Percentiles rank a stretch among this genome's conserved stretches.
These are phyloP conservation scores for Pangasius mekongensis DNA, from an alignment of 2,797 vertebrate species.

Conservation along the genomic window DNA sequence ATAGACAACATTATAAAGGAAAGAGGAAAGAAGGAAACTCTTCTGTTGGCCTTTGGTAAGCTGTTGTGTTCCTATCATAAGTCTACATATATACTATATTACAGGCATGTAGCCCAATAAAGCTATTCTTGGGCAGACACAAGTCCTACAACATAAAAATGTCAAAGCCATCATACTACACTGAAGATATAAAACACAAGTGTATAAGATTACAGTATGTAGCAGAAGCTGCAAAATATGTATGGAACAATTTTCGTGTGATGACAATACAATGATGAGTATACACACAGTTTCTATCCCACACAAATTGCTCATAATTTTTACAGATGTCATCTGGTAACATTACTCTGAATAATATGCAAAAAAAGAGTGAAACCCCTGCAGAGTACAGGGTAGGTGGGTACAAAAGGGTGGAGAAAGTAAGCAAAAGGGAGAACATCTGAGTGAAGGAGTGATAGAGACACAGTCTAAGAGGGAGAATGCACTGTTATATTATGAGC, in stretches of 20 bases:
- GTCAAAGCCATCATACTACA: background rate
- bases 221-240: background rate
- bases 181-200: background rate
- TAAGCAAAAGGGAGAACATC: background rate
- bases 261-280: background rate
- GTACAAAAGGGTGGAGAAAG: background rate
- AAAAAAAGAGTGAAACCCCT: background rate
- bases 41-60: background rate
- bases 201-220: background rate
- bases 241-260: background rate
- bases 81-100: background rate
- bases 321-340: background rate
- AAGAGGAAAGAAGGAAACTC: background rate
- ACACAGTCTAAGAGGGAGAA: constrained; percentile 4
- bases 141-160: background rate
- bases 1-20: background rate
- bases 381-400: constrained; percentile 4
- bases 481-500: background rate
- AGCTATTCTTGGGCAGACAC: background rate
- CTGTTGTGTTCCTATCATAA: background rate
- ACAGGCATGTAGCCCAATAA: background rate
- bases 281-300: no score
- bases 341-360: background rate
- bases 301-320: background rate
- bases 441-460: constrained; percentile 2